These are phyloP conservation scores for Antechinus flavipes DNA, from an alignment of 2,113 vertebrate genomes.

Conservation along the genomic window DNA sequence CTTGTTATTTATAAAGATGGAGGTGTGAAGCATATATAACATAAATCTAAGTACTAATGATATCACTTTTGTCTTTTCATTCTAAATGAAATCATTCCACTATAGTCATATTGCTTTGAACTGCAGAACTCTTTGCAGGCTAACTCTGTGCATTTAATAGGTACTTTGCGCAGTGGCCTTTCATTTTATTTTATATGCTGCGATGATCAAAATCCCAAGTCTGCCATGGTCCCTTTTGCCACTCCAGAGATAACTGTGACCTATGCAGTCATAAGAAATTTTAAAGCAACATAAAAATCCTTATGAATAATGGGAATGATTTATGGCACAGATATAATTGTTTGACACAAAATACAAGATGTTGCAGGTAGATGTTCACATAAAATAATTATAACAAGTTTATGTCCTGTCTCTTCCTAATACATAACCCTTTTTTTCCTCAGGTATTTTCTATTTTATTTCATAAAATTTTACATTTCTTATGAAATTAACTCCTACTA, in stretches of 20 bases:
- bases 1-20: constrained; percentile 43
- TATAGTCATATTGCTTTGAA: not conserved
- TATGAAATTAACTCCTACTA: constrained; percentile 13
- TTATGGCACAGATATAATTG: not conserved
- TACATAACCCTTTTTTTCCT: constrained; percentile 19
- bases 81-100: constrained; percentile 16
- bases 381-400: constrained; percentile 37
- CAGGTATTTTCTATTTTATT: constrained; percentile 19
- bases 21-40: constrained; percentile 2
- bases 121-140: not conserved
- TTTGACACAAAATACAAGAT: constrained; percentile 8
- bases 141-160: not conserved
- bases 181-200: not conserved
- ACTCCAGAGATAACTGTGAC: not conserved
- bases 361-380: constrained; percentile 33
- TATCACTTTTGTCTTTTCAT: constrained; percentile 26
- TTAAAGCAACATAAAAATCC: constrained; percentile 1
- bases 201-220: not conserved
- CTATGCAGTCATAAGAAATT: constrained; percentile 47
- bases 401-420: constrained; percentile 23
- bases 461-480: constrained; percentile 41
- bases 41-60: constrained; percentile 12
- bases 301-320: constrained; percentile 20
- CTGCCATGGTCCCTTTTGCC: constrained; percentile 4
- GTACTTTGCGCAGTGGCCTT: not conserved